phyloP scores from a whole-genome alignment of 1,140 invertebrate species.

The Pentalonia nigronervosa region DNA sequence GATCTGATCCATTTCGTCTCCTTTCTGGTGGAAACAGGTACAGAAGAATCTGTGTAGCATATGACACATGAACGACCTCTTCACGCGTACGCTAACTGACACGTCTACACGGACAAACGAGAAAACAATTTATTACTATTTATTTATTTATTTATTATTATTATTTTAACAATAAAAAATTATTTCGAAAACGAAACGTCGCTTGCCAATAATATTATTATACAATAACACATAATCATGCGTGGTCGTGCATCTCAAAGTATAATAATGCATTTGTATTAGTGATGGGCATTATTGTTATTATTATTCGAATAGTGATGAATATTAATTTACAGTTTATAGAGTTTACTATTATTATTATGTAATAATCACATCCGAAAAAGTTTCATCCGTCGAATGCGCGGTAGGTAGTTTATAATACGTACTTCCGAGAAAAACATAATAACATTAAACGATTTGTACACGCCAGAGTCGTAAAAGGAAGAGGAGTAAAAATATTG shows the following conservation, averaged over 20 bases:
- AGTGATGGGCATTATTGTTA: not conserved
- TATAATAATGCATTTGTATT: not conserved
- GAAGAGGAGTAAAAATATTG: not conserved
- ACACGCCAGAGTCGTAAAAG: not conserved
- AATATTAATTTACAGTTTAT: conserved; percentile 1
- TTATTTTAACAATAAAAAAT: not conserved
- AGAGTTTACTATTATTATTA: not conserved
- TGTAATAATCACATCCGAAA: not conserved
- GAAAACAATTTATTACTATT: not conserved
- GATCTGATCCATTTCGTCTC: conserved; percentile 66
- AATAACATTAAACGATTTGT: not conserved
- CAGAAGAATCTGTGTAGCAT: conserved; percentile 76
- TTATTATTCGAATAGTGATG: not conserved
- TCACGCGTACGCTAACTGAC: conserved; percentile 73
- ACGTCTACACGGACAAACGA: conserved; percentile 68
- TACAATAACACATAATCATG: not conserved
- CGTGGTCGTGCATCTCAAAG: not conserved
- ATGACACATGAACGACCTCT: conserved; percentile 72
- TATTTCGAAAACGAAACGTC: not conserved
- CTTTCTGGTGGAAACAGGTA: conserved; percentile 74
- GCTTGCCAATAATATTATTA: not conserved
- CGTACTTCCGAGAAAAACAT: not conserved
- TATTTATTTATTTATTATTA: conserved; percentile 4
- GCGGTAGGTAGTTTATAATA: not conserved
- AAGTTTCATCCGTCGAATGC: not conserved